Percentiles rank a stretch among this genome's conserved stretches.
phyloP scores from a whole-genome alignment of 2,113 vertebrate genomes.

The Prinia subflava region DNA sequence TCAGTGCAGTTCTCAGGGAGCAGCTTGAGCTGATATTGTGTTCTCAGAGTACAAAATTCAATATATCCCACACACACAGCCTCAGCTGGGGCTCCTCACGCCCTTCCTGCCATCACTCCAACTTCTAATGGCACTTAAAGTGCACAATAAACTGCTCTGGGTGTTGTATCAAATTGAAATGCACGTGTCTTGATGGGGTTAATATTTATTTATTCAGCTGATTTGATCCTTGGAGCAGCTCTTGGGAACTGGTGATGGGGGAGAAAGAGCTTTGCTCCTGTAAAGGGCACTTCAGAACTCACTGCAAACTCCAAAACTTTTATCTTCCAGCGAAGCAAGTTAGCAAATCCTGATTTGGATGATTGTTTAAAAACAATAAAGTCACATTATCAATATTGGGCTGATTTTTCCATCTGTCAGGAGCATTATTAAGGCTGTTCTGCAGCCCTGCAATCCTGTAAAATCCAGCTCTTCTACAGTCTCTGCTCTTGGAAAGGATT shows the following conservation, averaged over 20 bases:
- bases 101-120: rapidly evolving
- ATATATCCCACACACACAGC: neutral
- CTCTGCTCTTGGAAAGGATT: neutral
- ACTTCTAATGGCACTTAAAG: rapidly evolving
- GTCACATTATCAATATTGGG: neutral
- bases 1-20: neutral
- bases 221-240: neutral
- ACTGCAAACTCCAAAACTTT: neutral
- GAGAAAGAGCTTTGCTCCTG: neutral
- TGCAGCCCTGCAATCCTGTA: neutral
- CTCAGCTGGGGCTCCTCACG: neutral
- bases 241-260: neutral
- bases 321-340: neutral
- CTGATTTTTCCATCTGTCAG: neutral
- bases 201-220: neutral
- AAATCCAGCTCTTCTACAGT: rapidly evolving
- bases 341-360: neutral
- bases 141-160: neutral
- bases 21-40: neutral
- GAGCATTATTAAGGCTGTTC: rapidly evolving
- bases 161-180: neutral
- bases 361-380: neutral
- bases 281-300: neutral
- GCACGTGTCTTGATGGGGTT: neutral
- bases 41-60: neutral